A percentile compares a stretch with the other conserved stretches of the same genome.
These are phyloP conservation scores for Tigriopus japonicus DNA, from an alignment of 1,140 invertebrate species.

Conservation along the genomic window DNA sequence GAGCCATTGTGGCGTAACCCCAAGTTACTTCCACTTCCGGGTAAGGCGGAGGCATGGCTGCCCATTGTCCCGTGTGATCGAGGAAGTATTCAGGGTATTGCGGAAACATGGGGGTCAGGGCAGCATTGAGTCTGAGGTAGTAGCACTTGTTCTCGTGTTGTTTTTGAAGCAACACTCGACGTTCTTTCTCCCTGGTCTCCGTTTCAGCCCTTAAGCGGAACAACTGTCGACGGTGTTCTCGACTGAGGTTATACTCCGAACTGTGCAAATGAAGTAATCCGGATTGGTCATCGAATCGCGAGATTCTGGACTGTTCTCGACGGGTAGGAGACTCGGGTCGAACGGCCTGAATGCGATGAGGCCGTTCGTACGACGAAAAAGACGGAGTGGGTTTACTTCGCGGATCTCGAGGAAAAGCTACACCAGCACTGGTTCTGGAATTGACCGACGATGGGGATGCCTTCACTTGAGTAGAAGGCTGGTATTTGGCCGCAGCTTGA, in stretches of 20 bases:
- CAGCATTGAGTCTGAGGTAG: not conserved
- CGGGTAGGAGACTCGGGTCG: not conserved
- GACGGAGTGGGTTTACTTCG: not conserved
- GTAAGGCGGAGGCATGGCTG: not conserved
- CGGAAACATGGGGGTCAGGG: conserved; percentile 1
- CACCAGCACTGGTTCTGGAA: not conserved
- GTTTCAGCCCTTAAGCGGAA: conserved; percentile 53
- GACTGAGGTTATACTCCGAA: conserved; percentile 32
- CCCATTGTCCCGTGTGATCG: not conserved
- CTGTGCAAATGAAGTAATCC: conserved; percentile 17
- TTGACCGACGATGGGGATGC: not conserved
- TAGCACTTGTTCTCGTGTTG: conserved; percentile 7
- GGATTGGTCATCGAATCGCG: not conserved
- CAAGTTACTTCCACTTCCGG: not conserved
- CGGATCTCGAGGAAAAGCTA: not conserved
- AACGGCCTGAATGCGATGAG: not conserved
- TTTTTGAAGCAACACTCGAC: conserved; percentile 17
- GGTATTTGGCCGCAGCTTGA: conserved; percentile 17
- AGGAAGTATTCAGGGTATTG: not conserved
- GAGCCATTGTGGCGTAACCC: conserved; percentile 1
- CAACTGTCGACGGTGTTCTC: conserved; percentile 47
- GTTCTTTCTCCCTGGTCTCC: conserved; percentile 29
- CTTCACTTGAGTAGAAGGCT: not conserved
- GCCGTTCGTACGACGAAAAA: conserved; percentile 1
- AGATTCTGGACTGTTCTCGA: not conserved